Evolutionary conservation across 2,797 vertebrate genomes (phyloP).

Genomic region (Lithobates sylvaticus): DNA sequence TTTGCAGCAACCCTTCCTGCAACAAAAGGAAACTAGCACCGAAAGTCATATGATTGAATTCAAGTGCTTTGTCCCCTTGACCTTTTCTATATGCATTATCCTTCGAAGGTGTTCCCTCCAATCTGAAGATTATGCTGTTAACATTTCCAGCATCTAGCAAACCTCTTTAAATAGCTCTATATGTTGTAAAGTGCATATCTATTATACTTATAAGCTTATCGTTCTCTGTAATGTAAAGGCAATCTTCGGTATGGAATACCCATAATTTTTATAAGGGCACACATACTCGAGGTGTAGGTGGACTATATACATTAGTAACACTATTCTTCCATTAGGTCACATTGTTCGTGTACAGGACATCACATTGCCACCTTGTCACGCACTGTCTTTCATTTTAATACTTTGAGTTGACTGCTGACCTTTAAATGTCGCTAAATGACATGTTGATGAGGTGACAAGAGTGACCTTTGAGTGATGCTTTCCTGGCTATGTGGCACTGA

Average conservation of each 20-base stretch:
- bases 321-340: neutral
- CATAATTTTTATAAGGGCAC: neutral
- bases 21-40: too few relatives aligned
- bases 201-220: too few relatives aligned
- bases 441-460: conserved; percentile 49
- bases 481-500: conserved; percentile 5
- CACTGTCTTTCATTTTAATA: conserved; percentile 45
- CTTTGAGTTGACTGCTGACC: conserved; percentile 51
- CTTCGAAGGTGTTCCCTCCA: too few relatives aligned
- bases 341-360: conserved; percentile 24
- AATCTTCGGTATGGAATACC: neutral
- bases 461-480: conserved; percentile 52
- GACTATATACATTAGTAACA: neutral
- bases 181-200: too few relatives aligned
- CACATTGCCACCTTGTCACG: conserved; percentile 41
- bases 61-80: too few relatives aligned
- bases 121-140: too few relatives aligned
- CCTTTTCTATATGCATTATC: too few relatives aligned
- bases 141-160: too few relatives aligned
- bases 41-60: too few relatives aligned
- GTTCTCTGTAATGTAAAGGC: neutral
- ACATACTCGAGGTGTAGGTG: neutral
- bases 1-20: too few relatives aligned
- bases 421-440: conserved; percentile 60
- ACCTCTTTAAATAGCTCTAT: too few relatives aligned